phyloP scores from a whole-genome alignment of 2,113 vertebrate genomes.

The Condylura cristata region DNA sequence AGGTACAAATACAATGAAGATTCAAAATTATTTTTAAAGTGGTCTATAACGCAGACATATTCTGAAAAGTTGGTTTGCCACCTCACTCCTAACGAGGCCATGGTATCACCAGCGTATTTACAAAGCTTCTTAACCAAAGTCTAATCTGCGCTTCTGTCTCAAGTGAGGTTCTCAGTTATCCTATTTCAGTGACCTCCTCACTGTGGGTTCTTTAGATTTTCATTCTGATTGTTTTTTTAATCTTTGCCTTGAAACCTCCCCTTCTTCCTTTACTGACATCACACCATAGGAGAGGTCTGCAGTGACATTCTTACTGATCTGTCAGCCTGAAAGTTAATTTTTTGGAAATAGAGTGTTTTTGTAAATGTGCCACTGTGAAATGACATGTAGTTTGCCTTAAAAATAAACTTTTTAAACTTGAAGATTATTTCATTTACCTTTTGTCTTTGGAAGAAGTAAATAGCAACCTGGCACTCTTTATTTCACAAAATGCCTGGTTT shows the following conservation, averaged over 20 bases:
- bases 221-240: neutral
- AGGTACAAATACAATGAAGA: neutral
- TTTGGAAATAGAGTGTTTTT: constrained; percentile 36
- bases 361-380: neutral
- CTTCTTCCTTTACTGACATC: neutral
- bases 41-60: neutral
- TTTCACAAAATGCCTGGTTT: neutral
- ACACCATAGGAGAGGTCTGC: neutral
- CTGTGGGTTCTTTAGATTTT: neutral
- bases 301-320: constrained; percentile 19
- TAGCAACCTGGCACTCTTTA: neutral
- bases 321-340: constrained; percentile 26
- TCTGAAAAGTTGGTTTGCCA: neutral
- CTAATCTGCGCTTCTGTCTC: neutral
- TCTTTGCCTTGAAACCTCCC: neutral
- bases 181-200: neutral
- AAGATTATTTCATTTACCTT: constrained; percentile 17
- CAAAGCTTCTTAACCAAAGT: neutral
- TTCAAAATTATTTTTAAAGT: constrained; percentile 51
- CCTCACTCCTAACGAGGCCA: neutral
- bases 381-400: neutral
- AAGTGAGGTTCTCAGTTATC: neutral
- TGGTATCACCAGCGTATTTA: neutral
- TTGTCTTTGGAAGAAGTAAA: constrained; percentile 20
- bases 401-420: constrained; percentile 34